These are phyloP conservation scores for Parauchenoglanis ngamensis DNA, from an alignment of 2,797 vertebrate species.

Conservation along the genomic window DNA sequence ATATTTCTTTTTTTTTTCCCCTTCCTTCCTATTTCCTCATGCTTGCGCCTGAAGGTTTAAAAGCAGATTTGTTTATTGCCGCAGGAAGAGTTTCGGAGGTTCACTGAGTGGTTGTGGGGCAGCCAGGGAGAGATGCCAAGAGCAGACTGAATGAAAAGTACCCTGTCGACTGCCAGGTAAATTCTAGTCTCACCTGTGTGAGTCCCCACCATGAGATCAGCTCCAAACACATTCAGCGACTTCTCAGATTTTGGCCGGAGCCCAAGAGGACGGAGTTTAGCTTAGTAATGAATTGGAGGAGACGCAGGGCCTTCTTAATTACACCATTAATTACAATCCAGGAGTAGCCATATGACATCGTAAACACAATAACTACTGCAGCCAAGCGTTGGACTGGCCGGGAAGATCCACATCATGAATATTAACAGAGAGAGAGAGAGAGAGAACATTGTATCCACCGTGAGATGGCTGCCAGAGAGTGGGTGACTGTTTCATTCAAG, in stretches of 20 bases:
- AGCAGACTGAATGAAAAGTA: constrained; percentile 1
- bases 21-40: neutral
- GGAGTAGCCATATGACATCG: constrained; percentile 50
- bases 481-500: constrained; percentile 58
- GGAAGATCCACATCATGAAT: constrained; percentile 43
- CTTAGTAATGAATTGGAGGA: constrained; percentile 65
- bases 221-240: constrained; percentile 14
- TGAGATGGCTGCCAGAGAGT: constrained; percentile 50
- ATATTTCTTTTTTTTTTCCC: neutral
- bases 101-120: neutral
- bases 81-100: neutral
- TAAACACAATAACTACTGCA: constrained; percentile 25
- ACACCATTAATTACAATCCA: constrained; percentile 67
- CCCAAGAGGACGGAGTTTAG: constrained; percentile 48
- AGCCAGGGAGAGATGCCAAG: neutral
- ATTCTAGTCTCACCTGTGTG: neutral
- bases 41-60: constrained; percentile 21
- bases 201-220: neutral
- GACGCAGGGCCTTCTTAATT: constrained; percentile 59
- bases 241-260: neutral
- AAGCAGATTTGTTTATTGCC: constrained; percentile 15
- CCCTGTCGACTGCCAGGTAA: neutral
- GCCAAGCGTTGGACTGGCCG: constrained; percentile 39
- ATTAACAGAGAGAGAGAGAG: constrained; percentile 23
- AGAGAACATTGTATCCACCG: neutral